Evolutionary conservation across 1,140 invertebrate genomes (phyloP).

Genomic region (Coboldia fuscipes): DNA sequence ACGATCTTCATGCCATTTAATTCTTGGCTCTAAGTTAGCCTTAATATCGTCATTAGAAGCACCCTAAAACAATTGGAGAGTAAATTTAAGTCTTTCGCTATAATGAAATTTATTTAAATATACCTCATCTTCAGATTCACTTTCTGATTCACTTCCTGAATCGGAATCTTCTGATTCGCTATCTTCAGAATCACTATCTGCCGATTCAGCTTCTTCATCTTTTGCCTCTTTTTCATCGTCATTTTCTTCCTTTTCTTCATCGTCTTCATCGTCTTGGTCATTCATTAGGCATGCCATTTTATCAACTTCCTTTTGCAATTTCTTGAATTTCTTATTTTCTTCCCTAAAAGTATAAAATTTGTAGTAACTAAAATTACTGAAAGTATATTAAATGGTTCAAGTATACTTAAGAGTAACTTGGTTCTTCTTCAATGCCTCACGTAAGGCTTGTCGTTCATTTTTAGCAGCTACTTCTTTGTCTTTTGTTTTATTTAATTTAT

Average conservation of each 20-base stretch:
- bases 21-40: conserved; percentile 30
- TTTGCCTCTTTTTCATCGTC: conserved; percentile 36
- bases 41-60: conserved; percentile 38
- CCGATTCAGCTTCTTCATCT: conserved; percentile 31
- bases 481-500: conserved; percentile 56
- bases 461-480: conserved; percentile 55
- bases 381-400: no score
- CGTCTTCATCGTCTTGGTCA: conserved; percentile 50
- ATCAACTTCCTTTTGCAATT: conserved; percentile 65
- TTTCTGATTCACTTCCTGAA: conserved; percentile 36
- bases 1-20: conserved; percentile 53
- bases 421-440: conserved; percentile 58
- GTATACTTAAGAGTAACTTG: conserved; percentile 42
- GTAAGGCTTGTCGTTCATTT: conserved; percentile 53
- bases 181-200: conserved; percentile 33
- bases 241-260: conserved; percentile 38
- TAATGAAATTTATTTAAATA: conserved; percentile 3
- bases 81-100: background rate
- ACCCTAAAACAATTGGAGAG: conserved; percentile 25
- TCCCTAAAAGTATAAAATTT: conserved; percentile 21
- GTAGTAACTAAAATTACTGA: no score
- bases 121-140: conserved; percentile 37
- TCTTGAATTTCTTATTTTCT: conserved; percentile 52
- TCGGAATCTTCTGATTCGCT: conserved; percentile 28
- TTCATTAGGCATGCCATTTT: conserved; percentile 73